Evolutionary conservation across 2,888 invertebrate genomes (phyloP), one percentile per base, ranked within the genome.

Genomic region (Lathronympha strigana): DNA sequence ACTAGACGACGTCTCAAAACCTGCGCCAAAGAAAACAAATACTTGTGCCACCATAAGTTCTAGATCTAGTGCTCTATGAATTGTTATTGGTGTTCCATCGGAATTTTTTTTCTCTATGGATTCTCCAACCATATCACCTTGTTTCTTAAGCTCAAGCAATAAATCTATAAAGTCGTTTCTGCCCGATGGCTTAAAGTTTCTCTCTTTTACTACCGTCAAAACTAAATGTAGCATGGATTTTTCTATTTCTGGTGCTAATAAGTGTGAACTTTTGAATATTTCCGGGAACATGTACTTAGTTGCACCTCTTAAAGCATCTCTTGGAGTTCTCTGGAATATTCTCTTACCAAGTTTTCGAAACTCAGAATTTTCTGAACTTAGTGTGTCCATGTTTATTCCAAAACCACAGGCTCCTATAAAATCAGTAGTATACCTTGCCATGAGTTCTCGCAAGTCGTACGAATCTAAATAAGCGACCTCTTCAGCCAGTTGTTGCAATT

Each of bases 1-100:
- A 0, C 90, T 88, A 0, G 93, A 92, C 0, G 93, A 93, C 2
- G 93, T 93, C 74, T 93, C 93, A 70, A 91, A 93, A 6, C 93
- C 93, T 62, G 92, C 93, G 17, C 86, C 91, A 50, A 92, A 91
- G 70, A 91, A 91, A 4, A 89, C 84, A 72, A 92, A 90, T 0
- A 86, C 84, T 79, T 90, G 91, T 2, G 91, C 88, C 11, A 82
- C 82, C 76, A 91, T 77, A 55, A 90, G 68, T 50, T 79, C 63
- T 53, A 88, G 86, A 63, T 78, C 83, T 62, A 90, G 68, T 76
- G 88, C 86, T 54, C 87, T 63, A 61, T 84, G 81, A 0, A 88
- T 76, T 8, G 77, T 75, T 75, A 83, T 83, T 1, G 87, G 78
- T 17, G 81, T 70, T 1, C 90, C 90, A 71, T 90, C 82, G 0